These are phyloP conservation scores for Blastobasis lacticolella DNA, from an alignment of 2,888 invertebrate genomes.

Conservation along the genomic window DNA sequence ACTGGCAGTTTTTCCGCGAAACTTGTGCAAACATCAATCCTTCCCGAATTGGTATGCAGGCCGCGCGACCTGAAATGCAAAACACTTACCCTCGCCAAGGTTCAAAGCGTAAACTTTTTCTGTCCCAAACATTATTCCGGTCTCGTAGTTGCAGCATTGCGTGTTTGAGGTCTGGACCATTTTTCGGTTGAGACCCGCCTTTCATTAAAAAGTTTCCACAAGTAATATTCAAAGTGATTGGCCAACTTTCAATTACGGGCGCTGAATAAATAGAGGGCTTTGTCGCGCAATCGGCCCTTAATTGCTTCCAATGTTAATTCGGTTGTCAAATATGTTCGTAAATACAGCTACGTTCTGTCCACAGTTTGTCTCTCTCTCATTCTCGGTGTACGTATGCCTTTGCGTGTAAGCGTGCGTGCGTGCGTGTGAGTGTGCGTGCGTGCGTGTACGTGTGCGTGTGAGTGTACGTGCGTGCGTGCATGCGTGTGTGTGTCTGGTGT, in stretches of 20 bases:
- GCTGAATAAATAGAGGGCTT: slow-evolving; percentile 24
- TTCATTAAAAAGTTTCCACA: slow-evolving; percentile 61
- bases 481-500: too few relatives aligned
- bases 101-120: slow-evolving; percentile 71
- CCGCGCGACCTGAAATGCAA: slow-evolving; percentile 63
- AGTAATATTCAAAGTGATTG: slow-evolving; percentile 58
- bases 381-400: too few relatives aligned
- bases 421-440: too few relatives aligned
- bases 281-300: slow-evolving; percentile 13
- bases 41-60: slow-evolving; percentile 67
- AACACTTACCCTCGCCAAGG: slow-evolving; percentile 68
- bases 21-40: slow-evolving; percentile 60
- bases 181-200: slow-evolving; percentile 54
- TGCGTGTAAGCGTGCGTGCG: too few relatives aligned
- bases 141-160: slow-evolving; percentile 69
- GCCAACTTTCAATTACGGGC: slow-evolving; percentile 44
- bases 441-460: too few relatives aligned
- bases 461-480: too few relatives aligned
- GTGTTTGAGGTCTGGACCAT: slow-evolving; percentile 66
- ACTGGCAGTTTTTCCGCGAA: slow-evolving; percentile 10
- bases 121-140: slow-evolving; percentile 68
- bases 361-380: too few relatives aligned
- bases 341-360: too few relatives aligned
- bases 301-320: neutral
- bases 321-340: too few relatives aligned